These are phyloP conservation scores for Myxocyprinus asiaticus DNA, from an alignment of 2,113 vertebrate genomes.

Conservation along the genomic window DNA sequence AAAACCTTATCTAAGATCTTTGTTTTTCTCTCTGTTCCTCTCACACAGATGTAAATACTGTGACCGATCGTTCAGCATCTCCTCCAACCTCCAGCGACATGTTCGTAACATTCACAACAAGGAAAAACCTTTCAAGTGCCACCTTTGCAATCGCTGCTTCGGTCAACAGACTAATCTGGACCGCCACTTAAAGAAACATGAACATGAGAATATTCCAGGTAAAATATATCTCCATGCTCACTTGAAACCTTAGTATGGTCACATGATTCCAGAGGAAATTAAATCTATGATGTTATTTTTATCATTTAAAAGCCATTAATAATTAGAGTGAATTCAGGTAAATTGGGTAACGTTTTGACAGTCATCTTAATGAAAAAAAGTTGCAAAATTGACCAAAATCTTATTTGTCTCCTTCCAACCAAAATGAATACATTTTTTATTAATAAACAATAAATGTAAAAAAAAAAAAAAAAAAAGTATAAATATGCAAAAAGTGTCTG, in stretches of 20 bases:
- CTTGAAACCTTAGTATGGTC: background rate
- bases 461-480: no score
- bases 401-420: no score
- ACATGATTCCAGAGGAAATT: no score
- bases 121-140: slow-evolving; percentile 99
- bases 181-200: slow-evolving; percentile 96
- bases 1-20: background rate
- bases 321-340: no score
- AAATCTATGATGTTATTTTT: no score
- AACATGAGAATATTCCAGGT: slow-evolving; percentile 96
- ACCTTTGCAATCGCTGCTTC: slow-evolving; percentile 97
- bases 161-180: slow-evolving; percentile 99
- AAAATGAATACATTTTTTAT: background rate
- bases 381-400: no score
- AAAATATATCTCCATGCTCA: background rate
- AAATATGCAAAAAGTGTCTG: no score
- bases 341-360: no score
- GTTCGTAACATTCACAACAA: slow-evolving; percentile 99
- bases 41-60: slow-evolving; percentile 96
- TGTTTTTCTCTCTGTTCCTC: slow-evolving; percentile 47
- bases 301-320: no score
- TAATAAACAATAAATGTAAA: no score
- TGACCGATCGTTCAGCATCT: slow-evolving; percentile 99
- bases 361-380: no score
- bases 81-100: slow-evolving; percentile 97